A percentile compares a stretch with the other conserved stretches of the same genome.
These are phyloP conservation scores for Drosophila obscura DNA, from an alignment of 1,140 invertebrate species.

Conservation along the genomic window DNA sequence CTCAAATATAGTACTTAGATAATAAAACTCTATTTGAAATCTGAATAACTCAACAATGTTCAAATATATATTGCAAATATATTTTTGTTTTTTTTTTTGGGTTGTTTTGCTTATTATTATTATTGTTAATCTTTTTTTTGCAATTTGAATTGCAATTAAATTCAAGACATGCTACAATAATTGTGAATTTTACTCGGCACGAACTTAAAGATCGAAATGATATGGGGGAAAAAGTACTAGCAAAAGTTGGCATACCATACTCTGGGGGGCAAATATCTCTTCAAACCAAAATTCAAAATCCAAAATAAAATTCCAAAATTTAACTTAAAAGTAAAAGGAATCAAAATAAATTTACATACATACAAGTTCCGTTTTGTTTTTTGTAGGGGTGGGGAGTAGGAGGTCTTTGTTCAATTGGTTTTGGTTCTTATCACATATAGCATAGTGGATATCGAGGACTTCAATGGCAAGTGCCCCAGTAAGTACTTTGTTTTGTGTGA, in stretches of 20 bases:
- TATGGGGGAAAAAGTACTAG: constrained; percentile 25
- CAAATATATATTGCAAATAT: constrained; percentile 15
- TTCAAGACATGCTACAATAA: constrained; percentile 62
- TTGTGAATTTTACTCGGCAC: constrained; percentile 52
- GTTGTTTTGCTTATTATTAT: constrained; percentile 17
- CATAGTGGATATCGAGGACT: constrained; percentile 12
- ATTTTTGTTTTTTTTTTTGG: no score
- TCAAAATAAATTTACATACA: constrained; percentile 69
- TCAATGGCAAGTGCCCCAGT: constrained; percentile 21
- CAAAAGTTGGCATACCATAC: constrained; percentile 60
- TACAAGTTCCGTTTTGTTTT: constrained; percentile 53
- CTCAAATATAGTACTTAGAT: constrained; percentile 44
- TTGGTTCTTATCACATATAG: constrained; percentile 51
- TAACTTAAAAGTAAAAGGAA: constrained; percentile 3
- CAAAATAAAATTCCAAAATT: constrained; percentile 1
- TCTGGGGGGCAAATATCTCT: constrained; percentile 25
- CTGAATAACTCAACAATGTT: constrained; percentile 68
- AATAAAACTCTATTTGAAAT: constrained; percentile 56
- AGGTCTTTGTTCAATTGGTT: constrained; percentile 63
- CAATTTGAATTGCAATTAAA: constrained; percentile 42
- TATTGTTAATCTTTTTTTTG: constrained; percentile 3
- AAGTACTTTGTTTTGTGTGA: constrained; percentile 61
- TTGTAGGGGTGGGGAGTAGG: constrained; percentile 12
- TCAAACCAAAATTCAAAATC: background rate
- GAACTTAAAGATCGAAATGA: constrained; percentile 22